A percentile compares a stretch with the other conserved stretches of the same genome.
phyloP scores from a whole-genome alignment of 2,888 invertebrate genomes.

The Standfussiana lucernea region DNA sequence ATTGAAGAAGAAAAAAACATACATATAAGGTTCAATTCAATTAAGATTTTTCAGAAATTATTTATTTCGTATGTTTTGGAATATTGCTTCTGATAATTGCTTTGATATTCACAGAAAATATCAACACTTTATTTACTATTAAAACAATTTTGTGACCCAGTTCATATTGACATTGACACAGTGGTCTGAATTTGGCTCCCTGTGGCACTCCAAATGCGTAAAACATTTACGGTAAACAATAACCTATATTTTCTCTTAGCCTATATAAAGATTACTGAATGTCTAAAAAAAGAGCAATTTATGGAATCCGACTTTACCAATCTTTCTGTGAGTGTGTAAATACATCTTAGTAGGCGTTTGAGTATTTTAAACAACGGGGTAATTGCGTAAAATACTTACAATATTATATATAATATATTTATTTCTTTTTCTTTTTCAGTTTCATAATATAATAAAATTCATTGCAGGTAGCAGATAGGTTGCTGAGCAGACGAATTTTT shows the following conservation, averaged over 20 bases:
- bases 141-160: constrained; percentile 66
- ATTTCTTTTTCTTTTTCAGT: too few relatives aligned
- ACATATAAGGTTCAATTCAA: neutral
- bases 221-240: constrained; percentile 46
- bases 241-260: constrained; percentile 19
- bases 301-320: neutral
- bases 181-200: constrained; percentile 71
- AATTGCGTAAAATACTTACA: neutral
- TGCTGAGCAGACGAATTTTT: neutral
- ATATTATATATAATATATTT: too few relatives aligned
- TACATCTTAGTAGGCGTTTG: neutral
- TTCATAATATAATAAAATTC: neutral
- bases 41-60: neutral
- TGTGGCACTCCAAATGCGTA: constrained; percentile 68
- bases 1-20: neutral
- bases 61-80: neutral
- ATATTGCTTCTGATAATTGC: neutral
- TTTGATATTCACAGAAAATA: neutral
- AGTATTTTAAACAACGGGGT: neutral
- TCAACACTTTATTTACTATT: constrained; percentile 38
- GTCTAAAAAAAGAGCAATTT: constrained; percentile 16
- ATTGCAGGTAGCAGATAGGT: neutral
- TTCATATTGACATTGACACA: constrained; percentile 76
- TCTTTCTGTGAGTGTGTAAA: neutral
- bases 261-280: constrained; percentile 19